phyloP scores from a whole-genome alignment of 2,113 vertebrate species.

The Dasyurus viverrinus region DNA sequence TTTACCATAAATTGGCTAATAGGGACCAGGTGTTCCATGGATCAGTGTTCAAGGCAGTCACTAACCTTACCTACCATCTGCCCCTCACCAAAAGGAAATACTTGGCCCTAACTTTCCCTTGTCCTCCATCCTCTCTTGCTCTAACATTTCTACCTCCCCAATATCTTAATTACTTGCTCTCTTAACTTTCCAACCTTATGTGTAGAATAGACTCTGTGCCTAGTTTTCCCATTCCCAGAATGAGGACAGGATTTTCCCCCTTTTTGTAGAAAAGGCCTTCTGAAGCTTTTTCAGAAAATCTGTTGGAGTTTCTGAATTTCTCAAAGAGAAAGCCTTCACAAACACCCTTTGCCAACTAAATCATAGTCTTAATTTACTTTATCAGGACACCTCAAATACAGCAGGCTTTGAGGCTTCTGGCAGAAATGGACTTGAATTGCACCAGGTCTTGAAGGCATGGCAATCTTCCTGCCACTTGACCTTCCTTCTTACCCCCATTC shows the following conservation, averaged over 20 bases:
- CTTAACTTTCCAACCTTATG: neutral
- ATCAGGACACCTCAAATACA: neutral
- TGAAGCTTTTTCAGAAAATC: neutral
- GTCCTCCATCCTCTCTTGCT: neutral
- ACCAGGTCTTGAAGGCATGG: neutral
- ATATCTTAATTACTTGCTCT: neutral
- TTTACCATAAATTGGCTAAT: neutral
- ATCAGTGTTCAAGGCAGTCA: neutral
- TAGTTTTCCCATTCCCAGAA: neutral
- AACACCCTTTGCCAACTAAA: neutral
- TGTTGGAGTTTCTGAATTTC: neutral
- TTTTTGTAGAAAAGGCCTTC: neutral
- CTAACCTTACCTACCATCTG: neutral
- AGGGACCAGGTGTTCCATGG: neutral
- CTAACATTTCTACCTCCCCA: neutral
- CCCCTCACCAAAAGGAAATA: neutral
- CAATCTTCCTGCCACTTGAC: neutral
- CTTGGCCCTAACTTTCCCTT: neutral
- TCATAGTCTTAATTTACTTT: neutral
- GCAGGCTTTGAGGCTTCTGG: neutral
- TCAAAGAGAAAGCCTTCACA: neutral
- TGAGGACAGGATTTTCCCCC: neutral
- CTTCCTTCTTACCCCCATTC: neutral
- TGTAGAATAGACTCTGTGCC: neutral
- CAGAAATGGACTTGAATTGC: neutral